Percentiles rank a stretch among this genome's conserved stretches.
Conservation (phyloP, 1,140 invertebrate genomes). For the Dendrolimus punctatus region DNA sequence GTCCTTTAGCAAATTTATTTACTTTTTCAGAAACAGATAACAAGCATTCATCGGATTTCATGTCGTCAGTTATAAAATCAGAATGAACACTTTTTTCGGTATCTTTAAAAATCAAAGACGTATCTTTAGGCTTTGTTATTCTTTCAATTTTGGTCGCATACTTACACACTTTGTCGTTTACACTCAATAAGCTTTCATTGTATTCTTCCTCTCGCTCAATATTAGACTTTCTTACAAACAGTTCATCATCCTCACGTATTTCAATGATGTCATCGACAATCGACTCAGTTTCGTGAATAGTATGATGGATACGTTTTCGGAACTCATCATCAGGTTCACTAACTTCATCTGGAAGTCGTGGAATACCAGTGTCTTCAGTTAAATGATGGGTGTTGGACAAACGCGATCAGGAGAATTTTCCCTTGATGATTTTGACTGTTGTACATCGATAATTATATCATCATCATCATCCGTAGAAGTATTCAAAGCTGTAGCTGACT, state of each 20-base stretch:
- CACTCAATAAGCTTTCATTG: constrained; percentile 61
- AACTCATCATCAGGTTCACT: constrained; percentile 80
- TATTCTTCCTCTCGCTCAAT: constrained; percentile 34
- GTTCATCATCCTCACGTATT: constrained; percentile 68
- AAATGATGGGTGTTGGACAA: constrained; percentile 75
- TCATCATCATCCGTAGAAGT: constrained; percentile 60
- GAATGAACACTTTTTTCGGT: constrained; percentile 42
- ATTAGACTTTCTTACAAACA: constrained; percentile 43
- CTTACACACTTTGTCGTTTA: constrained; percentile 72
- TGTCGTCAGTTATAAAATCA: constrained; percentile 43
- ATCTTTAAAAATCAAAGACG: constrained; percentile 39
- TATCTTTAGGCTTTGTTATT: constrained; percentile 41
- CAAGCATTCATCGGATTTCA: constrained; percentile 70
- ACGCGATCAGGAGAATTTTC: constrained; percentile 80
- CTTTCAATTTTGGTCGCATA: constrained; percentile 58
- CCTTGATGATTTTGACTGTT: constrained; percentile 80
- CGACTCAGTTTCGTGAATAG: constrained; percentile 65
- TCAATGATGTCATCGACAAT: constrained; percentile 71
- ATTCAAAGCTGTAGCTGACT: constrained; percentile 59
- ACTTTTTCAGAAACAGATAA: constrained; percentile 76
- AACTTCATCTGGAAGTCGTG: constrained; percentile 79
- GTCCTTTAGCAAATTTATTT: constrained; percentile 71
- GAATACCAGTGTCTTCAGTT: constrained; percentile 73
- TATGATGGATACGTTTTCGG: constrained; percentile 44
- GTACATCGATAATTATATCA: constrained; percentile 75